Conservation (phyloP, 2,888 invertebrate genomes). For the Lepidocyrtinus sp. region DNA sequence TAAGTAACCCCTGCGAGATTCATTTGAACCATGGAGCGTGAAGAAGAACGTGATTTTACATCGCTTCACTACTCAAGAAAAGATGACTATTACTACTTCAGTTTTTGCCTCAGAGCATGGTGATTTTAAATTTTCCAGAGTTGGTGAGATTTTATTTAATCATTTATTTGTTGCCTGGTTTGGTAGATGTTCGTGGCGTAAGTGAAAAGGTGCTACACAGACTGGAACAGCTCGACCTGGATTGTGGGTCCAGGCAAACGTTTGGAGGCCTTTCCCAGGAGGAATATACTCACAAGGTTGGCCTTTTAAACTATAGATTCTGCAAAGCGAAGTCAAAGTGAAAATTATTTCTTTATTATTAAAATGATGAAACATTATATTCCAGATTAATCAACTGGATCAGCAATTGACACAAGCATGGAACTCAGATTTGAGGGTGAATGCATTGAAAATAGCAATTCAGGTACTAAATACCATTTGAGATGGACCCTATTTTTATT, state of each 20-base stretch:
- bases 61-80: constrained; percentile 94
- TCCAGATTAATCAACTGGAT: constrained; percentile 92
- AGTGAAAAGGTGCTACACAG: constrained; percentile 92
- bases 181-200: constrained; percentile 73
- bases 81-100: constrained; percentile 91
- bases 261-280: constrained; percentile 93
- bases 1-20: constrained; percentile 72
- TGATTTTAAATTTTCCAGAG: constrained; percentile 56
- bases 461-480: constrained; percentile 78
- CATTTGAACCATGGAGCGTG: constrained; percentile 84
- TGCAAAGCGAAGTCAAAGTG: too few relatives aligned
- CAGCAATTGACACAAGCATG: constrained; percentile 92
- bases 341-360: constrained; percentile 10
- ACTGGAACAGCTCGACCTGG: constrained; percentile 94
- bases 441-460: constrained; percentile 96
- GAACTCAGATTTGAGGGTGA: constrained; percentile 94
- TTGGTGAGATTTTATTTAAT: too few relatives aligned
- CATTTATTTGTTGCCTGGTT: too few relatives aligned
- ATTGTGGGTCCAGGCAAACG: constrained; percentile 89
- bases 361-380: constrained; percentile 20
- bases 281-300: constrained; percentile 79
- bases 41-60: constrained; percentile 85
- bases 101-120: constrained; percentile 69
- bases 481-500: too few relatives aligned
- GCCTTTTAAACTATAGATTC: too few relatives aligned